A percentile compares a stretch with the other conserved stretches of the same genome.
Evolutionary conservation across 2,888 invertebrate genomes (phyloP).

Genomic region (Gymnoscelis rufifasciata): DNA sequence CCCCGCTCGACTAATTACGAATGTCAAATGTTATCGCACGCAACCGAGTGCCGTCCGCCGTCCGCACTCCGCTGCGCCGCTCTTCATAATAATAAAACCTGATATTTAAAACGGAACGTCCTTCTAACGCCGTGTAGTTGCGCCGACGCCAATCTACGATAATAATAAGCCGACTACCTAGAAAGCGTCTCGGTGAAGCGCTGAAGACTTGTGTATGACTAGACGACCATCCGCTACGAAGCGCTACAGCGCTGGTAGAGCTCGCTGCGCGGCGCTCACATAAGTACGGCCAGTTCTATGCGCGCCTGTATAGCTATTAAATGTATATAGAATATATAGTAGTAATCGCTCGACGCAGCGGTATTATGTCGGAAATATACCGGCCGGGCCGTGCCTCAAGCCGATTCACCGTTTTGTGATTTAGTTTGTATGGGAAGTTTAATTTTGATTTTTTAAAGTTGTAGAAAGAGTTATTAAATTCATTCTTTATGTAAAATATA

Average conservation of each 20-base stretch:
- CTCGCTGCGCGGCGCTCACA: constrained; percentile 71
- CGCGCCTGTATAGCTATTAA: constrained; percentile 80
- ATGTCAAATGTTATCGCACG: constrained; percentile 80
- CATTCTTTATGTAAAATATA: constrained; percentile 69
- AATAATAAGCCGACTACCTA: constrained; percentile 75
- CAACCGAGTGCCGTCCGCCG: constrained; percentile 67
- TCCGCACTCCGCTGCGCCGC: constrained; percentile 78
- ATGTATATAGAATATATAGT: constrained; percentile 80
- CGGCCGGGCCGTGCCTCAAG: constrained; percentile 73
- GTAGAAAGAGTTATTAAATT: constrained; percentile 61
- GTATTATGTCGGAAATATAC: constrained; percentile 80
- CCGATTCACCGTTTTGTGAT: constrained; percentile 69
- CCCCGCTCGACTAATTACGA: constrained; percentile 77
- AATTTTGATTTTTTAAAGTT: constrained; percentile 68
- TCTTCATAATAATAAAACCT: constrained; percentile 80
- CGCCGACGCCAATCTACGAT: constrained; percentile 80
- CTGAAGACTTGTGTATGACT: constrained; percentile 37
- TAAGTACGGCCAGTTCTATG: constrained; percentile 80
- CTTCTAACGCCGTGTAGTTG: constrained; percentile 80
- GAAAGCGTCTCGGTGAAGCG: constrained; percentile 62
- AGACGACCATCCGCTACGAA: constrained; percentile 45
- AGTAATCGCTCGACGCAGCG: constrained; percentile 80
- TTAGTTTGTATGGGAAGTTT: constrained; percentile 77
- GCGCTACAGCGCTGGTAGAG: constrained; percentile 62
- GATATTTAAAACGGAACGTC: constrained; percentile 80